A percentile compares a stretch with the other conserved stretches of the same genome.
These are phyloP conservation scores for Clarias magur DNA, from an alignment of 2,113 vertebrate species.

Conservation along the genomic window DNA sequence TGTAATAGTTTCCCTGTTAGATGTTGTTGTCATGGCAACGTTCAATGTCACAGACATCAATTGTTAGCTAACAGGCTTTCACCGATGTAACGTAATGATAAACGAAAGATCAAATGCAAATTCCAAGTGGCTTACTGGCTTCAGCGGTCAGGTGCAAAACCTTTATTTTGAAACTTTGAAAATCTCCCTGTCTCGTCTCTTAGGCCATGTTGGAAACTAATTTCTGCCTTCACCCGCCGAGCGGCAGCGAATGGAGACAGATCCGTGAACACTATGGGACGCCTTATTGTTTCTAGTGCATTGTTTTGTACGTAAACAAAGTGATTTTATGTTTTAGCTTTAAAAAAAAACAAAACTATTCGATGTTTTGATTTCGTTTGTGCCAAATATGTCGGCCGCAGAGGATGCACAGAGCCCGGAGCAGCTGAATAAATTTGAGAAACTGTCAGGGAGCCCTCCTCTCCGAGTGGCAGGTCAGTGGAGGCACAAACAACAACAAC, in stretches of 20 bases:
- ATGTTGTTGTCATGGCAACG: too few relatives aligned
- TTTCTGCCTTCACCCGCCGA: constrained; percentile 39
- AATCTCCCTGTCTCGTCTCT: not conserved
- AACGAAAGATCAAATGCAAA: too few relatives aligned
- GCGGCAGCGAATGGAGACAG: constrained; percentile 22
- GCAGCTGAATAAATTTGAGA: constrained; percentile 81
- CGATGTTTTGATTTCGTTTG: constrained; percentile 51
- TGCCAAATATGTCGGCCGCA: constrained; percentile 66
- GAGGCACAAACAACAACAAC: not conserved
- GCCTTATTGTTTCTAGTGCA: constrained; percentile 54
- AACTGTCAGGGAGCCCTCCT: constrained; percentile 81
- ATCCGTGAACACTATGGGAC: constrained; percentile 51
- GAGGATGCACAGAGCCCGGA: constrained; percentile 62
- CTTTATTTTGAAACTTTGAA: constrained; percentile 37
- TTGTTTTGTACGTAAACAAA: constrained; percentile 51
- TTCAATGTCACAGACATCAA: too few relatives aligned
- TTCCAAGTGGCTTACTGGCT: not conserved
- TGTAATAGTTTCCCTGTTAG: too few relatives aligned
- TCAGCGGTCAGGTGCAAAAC: not conserved
- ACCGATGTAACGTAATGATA: too few relatives aligned
- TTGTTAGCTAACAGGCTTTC: too few relatives aligned
- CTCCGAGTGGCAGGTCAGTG: constrained; percentile 81
- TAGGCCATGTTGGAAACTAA: constrained; percentile 15
- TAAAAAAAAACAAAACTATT: constrained; percentile 33
- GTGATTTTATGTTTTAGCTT: constrained; percentile 48